phyloP scores from a whole-genome alignment of 2,113 vertebrate species.

The Mus musculus region DNA sequence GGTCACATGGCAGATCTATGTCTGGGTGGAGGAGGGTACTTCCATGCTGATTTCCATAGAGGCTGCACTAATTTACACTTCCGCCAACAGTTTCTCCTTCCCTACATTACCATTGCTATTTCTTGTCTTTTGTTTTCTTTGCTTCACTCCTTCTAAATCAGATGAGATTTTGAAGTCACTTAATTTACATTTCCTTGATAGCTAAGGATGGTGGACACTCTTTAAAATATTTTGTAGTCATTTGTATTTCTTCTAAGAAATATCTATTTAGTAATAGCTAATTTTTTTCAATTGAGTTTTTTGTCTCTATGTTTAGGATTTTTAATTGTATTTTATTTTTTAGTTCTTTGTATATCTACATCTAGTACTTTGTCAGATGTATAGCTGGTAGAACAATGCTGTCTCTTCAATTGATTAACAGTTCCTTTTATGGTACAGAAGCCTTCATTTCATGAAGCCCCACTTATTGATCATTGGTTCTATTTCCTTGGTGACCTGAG shows the following conservation, averaged over 20 bases:
- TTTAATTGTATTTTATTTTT: neutral
- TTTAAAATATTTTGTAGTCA: neutral
- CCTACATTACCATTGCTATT: neutral
- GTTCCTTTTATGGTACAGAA: neutral
- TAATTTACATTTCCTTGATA: neutral
- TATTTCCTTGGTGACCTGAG: neutral
- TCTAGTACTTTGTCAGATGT: neutral
- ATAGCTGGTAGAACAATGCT: neutral
- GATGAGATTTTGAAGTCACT: neutral
- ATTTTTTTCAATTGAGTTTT: neutral
- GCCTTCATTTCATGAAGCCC: neutral
- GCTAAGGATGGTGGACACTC: neutral
- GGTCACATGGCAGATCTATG: neutral
- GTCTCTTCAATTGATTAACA: neutral
- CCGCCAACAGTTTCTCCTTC: neutral
- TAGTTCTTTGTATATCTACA: neutral
- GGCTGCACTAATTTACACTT: neutral
- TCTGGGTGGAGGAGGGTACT: neutral
- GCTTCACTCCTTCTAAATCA: neutral
- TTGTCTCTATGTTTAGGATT: neutral
- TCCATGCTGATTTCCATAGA: neutral
- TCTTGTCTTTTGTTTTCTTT: neutral
- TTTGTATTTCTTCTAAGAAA: neutral
- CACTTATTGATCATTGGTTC: neutral
- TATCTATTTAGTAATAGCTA: neutral